Percentiles rank a stretch among this genome's conserved stretches.
phyloP scores from a whole-genome alignment of 92 coral and sea anemone genomes.

The Palythoa grandiflora region DNA sequence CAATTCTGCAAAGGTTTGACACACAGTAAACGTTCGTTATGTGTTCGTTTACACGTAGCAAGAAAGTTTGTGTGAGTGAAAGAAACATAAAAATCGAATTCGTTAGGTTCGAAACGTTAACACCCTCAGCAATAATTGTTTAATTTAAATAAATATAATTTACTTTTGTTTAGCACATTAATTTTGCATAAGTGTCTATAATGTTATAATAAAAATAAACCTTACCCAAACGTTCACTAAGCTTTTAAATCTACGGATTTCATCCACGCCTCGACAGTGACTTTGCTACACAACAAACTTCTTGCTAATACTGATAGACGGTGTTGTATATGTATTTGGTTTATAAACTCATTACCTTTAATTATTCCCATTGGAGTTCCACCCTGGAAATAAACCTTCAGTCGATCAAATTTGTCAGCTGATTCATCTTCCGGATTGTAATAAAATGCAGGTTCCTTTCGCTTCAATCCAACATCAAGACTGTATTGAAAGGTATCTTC shows the following conservation, averaged over 20 bases:
- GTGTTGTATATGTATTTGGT: neutral
- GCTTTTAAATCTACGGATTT: neutral
- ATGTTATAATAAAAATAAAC: neutral
- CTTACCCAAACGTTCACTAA: no score
- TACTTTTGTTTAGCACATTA: neutral
- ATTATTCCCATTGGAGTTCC: constrained; percentile 49
- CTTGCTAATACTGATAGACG: neutral
- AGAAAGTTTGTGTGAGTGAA: neutral
- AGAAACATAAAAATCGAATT: neutral
- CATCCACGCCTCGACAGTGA: neutral
- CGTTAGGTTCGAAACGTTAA: neutral
- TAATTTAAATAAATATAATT: neutral
- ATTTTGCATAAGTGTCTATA: no score
- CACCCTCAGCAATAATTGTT: neutral
- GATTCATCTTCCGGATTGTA: constrained; percentile 23
- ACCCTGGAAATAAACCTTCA: constrained; percentile 38
- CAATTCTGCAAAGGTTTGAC: neutral
- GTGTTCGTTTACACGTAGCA: neutral
- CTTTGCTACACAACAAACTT: neutral
- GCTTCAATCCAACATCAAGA: constrained; percentile 31
- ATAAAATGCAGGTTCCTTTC: constrained; percentile 38
- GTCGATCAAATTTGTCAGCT: constrained; percentile 25
- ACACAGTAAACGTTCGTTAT: neutral
- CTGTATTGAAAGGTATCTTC: constrained; percentile 24
- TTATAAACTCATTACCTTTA: constrained; percentile 4